Percentiles rank a stretch among this genome's conserved stretches.
These are phyloP conservation scores for Temnothorax rugatulus DNA, from an alignment of 2,888 invertebrate genomes.

Conservation along the genomic window DNA sequence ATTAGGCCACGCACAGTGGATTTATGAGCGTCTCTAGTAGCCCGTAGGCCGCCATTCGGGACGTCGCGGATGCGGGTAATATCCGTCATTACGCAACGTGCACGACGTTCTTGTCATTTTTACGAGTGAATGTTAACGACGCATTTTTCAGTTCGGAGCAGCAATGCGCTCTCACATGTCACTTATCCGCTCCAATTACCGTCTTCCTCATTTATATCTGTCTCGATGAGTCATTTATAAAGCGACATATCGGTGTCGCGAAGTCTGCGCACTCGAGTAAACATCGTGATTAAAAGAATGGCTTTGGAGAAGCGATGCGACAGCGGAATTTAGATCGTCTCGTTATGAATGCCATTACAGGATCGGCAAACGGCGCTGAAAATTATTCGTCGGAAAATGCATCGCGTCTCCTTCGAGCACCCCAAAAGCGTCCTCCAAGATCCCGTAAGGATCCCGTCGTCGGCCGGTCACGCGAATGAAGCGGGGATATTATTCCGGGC, in stretches of 20 bases:
- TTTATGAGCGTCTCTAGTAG: constrained; percentile 42
- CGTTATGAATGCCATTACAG: constrained; percentile 3
- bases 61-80: constrained; percentile 51
- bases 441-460: constrained; percentile 20
- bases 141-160: neutral
- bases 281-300: constrained; percentile 1
- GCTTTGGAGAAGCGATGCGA: neutral
- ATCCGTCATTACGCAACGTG: constrained; percentile 51
- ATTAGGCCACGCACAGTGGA: constrained; percentile 57
- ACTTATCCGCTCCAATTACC: constrained; percentile 21
- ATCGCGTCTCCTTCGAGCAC: constrained; percentile 29
- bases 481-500: constrained; percentile 72
- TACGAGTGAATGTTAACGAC: constrained; percentile 39
- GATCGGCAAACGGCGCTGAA: constrained; percentile 8
- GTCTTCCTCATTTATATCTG: neutral
- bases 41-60: neutral
- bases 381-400: constrained; percentile 59
- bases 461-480: constrained; percentile 67
- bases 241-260: neutral
- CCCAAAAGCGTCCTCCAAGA: neutral
- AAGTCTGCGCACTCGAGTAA: neutral
- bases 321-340: neutral
- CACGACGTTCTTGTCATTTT: constrained; percentile 51
- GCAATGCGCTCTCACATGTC: neutral
- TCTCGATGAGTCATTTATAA: neutral